A percentile compares a stretch with the other conserved stretches of the same genome.
phyloP scores from a whole-genome alignment of 2,797 vertebrate genomes.

The Poeciliopsis turneri region DNA sequence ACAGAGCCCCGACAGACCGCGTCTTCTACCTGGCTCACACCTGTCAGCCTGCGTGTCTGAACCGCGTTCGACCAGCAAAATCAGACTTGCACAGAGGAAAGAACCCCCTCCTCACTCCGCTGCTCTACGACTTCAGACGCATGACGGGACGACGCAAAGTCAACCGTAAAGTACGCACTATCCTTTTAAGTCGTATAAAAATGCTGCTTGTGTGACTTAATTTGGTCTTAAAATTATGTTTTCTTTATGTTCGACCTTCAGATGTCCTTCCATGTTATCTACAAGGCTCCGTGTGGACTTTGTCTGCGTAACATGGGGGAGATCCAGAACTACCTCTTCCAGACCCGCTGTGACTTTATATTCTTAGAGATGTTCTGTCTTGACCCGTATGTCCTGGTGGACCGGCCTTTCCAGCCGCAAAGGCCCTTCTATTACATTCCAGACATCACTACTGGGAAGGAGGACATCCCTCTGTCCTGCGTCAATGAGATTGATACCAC shows the following conservation, averaged over 20 bases:
- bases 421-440: slow-evolving; percentile 92
- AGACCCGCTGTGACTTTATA: slow-evolving; percentile 92
- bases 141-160: slow-evolving; percentile 93
- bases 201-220: not conserved
- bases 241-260: slow-evolving; percentile 40
- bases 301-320: slow-evolving; percentile 94
- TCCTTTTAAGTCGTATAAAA: not conserved
- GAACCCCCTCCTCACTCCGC: slow-evolving; percentile 92
- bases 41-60: slow-evolving; percentile 89
- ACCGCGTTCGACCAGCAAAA: slow-evolving; percentile 82
- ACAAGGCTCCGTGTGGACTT: slow-evolving; percentile 96
- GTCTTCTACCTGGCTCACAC: slow-evolving; percentile 92
- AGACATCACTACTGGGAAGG: slow-evolving; percentile 91
- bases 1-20: slow-evolving; percentile 91
- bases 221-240: not conserved
- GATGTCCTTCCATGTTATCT: slow-evolving; percentile 98
- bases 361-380: slow-evolving; percentile 99
- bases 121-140: slow-evolving; percentile 94
- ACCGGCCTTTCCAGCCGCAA: slow-evolving; percentile 93
- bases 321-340: slow-evolving; percentile 94
- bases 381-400: slow-evolving; percentile 96
- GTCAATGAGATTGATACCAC: slow-evolving; percentile 96
- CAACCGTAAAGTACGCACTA: slow-evolving; percentile 87
- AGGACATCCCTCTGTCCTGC: slow-evolving; percentile 95
- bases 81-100: slow-evolving; percentile 84